Conservation (phyloP, 2,797 vertebrate species). For the Acomys russatus region DNA sequence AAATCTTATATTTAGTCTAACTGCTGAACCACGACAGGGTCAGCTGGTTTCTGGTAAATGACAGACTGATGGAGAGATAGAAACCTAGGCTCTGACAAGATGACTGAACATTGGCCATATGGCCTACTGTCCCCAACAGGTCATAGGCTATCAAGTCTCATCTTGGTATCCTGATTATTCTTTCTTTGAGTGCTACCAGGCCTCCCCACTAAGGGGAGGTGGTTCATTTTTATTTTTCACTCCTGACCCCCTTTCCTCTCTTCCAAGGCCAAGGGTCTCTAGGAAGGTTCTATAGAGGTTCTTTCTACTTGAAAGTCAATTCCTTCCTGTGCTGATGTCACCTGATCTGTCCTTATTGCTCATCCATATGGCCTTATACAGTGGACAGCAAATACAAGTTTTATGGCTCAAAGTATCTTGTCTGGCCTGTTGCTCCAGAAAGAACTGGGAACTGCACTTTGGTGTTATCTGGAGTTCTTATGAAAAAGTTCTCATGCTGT, state of each 20-base stretch:
- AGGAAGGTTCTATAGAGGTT: neutral
- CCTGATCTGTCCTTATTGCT: neutral
- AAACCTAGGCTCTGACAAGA: too few species aligned
- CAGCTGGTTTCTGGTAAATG: too few species aligned
- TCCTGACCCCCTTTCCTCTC: neutral
- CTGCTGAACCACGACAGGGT: too few species aligned
- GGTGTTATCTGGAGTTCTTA: neutral
- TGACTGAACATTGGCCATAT: too few species aligned
- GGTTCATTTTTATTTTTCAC: too few species aligned
- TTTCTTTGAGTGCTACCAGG: too few species aligned
- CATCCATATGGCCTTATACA: neutral
- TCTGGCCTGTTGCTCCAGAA: neutral
- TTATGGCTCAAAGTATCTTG: neutral
- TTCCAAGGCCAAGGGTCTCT: neutral
- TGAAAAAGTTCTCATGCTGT: conserved; percentile 17
- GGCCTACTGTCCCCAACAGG: too few species aligned
- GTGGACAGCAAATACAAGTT: neutral
- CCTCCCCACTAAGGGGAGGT: too few species aligned
- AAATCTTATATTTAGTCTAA: too few species aligned
- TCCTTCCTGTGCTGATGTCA: neutral
- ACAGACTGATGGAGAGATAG: too few species aligned
- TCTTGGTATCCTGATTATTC: too few species aligned
- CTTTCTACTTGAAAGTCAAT: neutral
- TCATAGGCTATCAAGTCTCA: too few species aligned
- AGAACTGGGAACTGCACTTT: neutral